Evolutionary conservation across 2,113 vertebrate species (phyloP).

Genomic region (Cebidichthys violaceus): DNA sequence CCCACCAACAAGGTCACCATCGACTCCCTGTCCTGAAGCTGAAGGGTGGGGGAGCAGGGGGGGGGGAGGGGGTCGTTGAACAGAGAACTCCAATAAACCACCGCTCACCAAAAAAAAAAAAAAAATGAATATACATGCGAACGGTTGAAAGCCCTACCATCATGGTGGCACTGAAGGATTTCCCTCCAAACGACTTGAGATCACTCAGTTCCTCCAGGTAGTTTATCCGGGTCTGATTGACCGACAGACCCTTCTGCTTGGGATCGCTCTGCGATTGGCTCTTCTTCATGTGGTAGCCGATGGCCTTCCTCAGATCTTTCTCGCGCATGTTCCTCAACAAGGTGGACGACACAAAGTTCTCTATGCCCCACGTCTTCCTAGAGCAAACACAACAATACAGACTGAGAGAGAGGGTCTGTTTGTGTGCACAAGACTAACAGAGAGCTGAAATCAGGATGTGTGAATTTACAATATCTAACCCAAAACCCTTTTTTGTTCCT

Average conservation of each 20-base stretch:
- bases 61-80: neutral
- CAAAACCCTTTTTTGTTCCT: neutral
- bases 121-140: neutral
- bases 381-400: slow-evolving; percentile 40
- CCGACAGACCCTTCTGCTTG: slow-evolving; percentile 90
- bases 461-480: neutral
- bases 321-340: slow-evolving; percentile 95
- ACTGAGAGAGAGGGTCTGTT: neutral
- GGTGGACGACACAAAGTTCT: slow-evolving; percentile 96
- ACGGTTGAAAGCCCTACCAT: slow-evolving; percentile 82
- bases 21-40: slow-evolving; percentile 97
- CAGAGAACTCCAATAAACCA: slow-evolving; percentile 3
- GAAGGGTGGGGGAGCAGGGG: neutral
- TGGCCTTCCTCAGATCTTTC: slow-evolving; percentile 96
- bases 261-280: slow-evolving; percentile 90
- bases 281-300: slow-evolving; percentile 95
- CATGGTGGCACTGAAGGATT: slow-evolving; percentile 94
- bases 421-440: neutral
- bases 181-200: slow-evolving; percentile 93
- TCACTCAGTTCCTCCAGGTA: slow-evolving; percentile 94
- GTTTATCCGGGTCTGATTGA: slow-evolving; percentile 88
- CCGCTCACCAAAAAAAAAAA: neutral
- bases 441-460: neutral
- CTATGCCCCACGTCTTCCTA: slow-evolving; percentile 98
- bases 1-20: slow-evolving; percentile 92